These are phyloP conservation scores for Vipera ursinii DNA, from an alignment of 2,797 vertebrate species.

Conservation along the genomic window DNA sequence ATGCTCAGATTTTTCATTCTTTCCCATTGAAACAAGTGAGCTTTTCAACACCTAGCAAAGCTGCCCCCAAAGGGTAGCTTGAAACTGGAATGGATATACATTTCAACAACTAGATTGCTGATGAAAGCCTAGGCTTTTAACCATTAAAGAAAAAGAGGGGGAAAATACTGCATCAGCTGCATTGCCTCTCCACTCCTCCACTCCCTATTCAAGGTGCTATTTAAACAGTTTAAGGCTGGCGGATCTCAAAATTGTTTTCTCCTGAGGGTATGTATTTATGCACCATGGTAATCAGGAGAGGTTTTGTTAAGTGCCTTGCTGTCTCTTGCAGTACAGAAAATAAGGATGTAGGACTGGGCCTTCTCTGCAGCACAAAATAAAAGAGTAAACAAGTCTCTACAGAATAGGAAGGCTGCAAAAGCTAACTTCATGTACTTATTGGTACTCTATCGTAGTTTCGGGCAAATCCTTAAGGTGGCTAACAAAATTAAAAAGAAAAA, in stretches of 20 bases:
- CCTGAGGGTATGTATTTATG: background rate
- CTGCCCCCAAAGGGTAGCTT: background rate
- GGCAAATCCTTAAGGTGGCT: background rate
- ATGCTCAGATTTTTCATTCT: background rate
- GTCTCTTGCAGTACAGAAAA: background rate
- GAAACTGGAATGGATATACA: background rate
- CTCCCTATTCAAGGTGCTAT: background rate
- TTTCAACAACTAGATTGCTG: background rate
- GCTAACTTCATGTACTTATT: background rate
- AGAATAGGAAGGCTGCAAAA: background rate
- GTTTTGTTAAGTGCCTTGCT: background rate
- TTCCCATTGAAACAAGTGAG: background rate
- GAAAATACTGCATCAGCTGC: background rate
- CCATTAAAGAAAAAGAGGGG: background rate
- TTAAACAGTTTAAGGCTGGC: background rate
- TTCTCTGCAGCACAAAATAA: background rate
- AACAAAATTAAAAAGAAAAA: background rate
- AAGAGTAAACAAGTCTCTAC: background rate
- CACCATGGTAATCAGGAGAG: background rate
- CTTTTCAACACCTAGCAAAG: background rate
- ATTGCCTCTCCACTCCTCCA: background rate
- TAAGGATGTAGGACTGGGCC: background rate
- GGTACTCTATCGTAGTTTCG: background rate
- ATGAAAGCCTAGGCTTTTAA: background rate
- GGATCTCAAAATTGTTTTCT: background rate